Base-by-base conservation (phyloP, 2,888 invertebrate species). In the Hypena proboscidalis region DNA sequence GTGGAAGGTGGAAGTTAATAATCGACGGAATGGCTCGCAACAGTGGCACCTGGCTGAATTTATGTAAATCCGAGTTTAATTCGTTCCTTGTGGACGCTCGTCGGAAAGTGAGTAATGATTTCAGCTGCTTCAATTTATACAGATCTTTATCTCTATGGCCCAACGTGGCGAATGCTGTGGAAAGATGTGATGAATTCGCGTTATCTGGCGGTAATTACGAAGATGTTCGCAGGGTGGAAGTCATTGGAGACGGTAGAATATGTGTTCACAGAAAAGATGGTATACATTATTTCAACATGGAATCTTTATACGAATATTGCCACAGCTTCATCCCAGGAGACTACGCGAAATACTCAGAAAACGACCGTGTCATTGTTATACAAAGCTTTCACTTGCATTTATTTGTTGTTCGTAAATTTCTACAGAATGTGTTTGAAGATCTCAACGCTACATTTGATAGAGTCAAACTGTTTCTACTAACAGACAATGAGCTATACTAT, bases 61-160 rank as follows among this genome's bases (percentile, higher is more conserved):
- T 74, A 27, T 87, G 87, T 40, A 49, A 52, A 38, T 27, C 20
- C 0, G 85, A 90, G 10, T 90, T 70, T 15, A 43, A 36, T 0
- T 42, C 47, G 0, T 38, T 77, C 0, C 83, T 70, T 17, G 26
- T 47, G 22, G 31, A 43, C 0, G 86, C 84, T 0, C 61, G 71
- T 1, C 30, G 38, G 1, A 86, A 84, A 25, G 43, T 76, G 0
- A 60, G 60, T 0, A 30, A 57, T 0, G 69, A 71, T 0, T 21
- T 80, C 0, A 32, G 49, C 0, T 87, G 83, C 83, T 79, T 61
- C 32, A 59, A 82, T 44, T 54, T 89, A 2, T 90, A 88, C 41
- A 73, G 77, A 2, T 83, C 84, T 0, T 36, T 90, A 0, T 43
- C 72, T 0, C 62, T 86, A 0, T 90, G 90, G 90, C 58, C 76